Percentiles rank a stretch among this genome's conserved stretches.
Conservation (phyloP, 2,113 vertebrate species). For the Pangasianodon hypophthalmus region DNA sequence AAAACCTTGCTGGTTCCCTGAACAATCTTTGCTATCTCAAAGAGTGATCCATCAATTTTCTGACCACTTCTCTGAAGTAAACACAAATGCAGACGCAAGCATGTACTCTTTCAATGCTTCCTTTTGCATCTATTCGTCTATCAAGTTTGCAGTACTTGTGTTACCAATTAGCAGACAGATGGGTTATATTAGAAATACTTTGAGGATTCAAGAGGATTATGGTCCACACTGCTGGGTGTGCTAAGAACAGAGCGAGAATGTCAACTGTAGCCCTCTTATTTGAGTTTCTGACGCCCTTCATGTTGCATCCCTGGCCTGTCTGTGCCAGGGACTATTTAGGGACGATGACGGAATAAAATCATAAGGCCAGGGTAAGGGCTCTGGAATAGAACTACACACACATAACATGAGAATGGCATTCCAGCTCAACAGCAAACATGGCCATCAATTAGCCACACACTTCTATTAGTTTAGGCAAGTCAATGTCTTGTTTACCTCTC, state of each 20-base stretch:
- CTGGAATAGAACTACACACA: conserved; percentile 31
- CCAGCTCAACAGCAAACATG: conserved; percentile 47
- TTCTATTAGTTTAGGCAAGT: not conserved
- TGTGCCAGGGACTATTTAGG: conserved; percentile 56
- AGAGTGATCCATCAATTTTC: not conserved
- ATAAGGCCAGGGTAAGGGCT: conserved; percentile 29
- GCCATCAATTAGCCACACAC: not conserved
- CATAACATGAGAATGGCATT: conserved; percentile 28
- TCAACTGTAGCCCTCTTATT: conserved; percentile 25
- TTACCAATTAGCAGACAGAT: conserved; percentile 21
- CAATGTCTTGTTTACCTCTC: not conserved
- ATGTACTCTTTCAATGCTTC: not conserved
- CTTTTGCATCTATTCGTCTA: not conserved
- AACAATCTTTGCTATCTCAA: not conserved
- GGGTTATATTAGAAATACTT: conserved; percentile 26
- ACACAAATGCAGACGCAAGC: conserved; percentile 33
- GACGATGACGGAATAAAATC: conserved; percentile 50
- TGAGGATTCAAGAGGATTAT: conserved; percentile 1
- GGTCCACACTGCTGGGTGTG: not conserved
- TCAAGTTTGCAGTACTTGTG: not conserved
- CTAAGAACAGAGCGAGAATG: conserved; percentile 9
- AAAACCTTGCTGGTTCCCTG: not conserved
- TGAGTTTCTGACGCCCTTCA: conserved; percentile 14
- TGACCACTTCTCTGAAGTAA: not conserved
- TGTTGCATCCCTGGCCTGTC: not conserved